phyloP scores from a whole-genome alignment of 2,888 invertebrate species.

The Clepsis dumicolana region DNA sequence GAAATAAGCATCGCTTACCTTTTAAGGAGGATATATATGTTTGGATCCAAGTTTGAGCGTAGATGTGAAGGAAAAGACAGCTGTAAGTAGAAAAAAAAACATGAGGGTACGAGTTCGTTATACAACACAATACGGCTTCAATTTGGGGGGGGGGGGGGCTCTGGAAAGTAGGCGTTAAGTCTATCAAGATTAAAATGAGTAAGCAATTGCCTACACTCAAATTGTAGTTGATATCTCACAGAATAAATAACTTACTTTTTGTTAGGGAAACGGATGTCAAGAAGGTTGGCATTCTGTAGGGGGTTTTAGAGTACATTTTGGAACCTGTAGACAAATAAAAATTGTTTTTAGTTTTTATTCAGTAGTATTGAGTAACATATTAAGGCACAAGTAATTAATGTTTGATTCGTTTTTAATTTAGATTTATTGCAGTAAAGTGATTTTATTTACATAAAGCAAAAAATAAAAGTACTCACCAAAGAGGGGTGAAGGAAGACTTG shows the following conservation, averaged over 20 bases:
- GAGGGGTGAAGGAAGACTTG: not conserved
- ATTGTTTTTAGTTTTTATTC: not conserved
- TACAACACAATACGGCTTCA: not conserved
- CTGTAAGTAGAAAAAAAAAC: not conserved
- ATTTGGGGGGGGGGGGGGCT: not conserved
- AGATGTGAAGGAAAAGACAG: not conserved
- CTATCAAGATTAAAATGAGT: not conserved
- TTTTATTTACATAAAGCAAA: not conserved
- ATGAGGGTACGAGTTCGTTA: not conserved
- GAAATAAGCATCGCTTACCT: not conserved
- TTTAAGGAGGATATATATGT: constrained; percentile 3
- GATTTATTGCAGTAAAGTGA: not conserved
- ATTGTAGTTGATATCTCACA: too few species aligned
- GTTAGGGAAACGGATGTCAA: not conserved
- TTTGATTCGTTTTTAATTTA: too few species aligned
- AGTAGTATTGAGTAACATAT: not conserved
- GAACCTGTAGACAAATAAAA: constrained; percentile 1
- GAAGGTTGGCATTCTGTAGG: not conserved
- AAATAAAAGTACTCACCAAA: constrained; percentile 24
- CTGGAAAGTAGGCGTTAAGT: not conserved
- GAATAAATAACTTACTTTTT: constrained; percentile 10
- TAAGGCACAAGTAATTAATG: too few species aligned
- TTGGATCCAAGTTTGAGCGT: not conserved
- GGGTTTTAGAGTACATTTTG: not conserved
- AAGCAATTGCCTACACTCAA: not conserved